Conservation (phyloP, 1,140 invertebrate species). For the Bombus sibiricus region DNA sequence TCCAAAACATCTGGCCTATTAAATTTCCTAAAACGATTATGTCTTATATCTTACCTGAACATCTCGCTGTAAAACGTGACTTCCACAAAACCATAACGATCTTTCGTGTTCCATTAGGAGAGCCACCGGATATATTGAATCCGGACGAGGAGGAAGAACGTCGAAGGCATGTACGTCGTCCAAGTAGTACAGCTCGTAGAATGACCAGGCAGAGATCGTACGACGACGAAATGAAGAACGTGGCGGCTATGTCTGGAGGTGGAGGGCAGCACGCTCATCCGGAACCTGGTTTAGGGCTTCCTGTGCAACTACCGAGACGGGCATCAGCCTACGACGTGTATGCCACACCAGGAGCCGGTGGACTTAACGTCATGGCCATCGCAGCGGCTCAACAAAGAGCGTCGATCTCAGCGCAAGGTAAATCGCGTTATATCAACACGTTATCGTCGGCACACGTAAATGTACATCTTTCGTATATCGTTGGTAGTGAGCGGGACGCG, state of each 20-base stretch:
- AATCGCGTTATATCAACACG: not conserved
- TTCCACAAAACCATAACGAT: not conserved
- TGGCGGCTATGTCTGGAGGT: constrained; percentile 50
- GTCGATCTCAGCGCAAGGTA: constrained; percentile 79
- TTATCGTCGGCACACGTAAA: no score
- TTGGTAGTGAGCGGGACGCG: no score
- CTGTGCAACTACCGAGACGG: constrained; percentile 87
- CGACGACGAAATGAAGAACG: constrained; percentile 88
- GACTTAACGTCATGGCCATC: constrained; percentile 75
- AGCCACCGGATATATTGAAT: constrained; percentile 36
- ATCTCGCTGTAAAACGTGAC: not conserved
- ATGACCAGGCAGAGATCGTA: constrained; percentile 90
- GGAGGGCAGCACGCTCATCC: constrained; percentile 72
- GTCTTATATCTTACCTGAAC: no score
- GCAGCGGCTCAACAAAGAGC: constrained; percentile 75
- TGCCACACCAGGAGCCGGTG: constrained; percentile 74
- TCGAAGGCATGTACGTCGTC: constrained; percentile 69
- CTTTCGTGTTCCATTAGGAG: not conserved
- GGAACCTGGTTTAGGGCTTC: constrained; percentile 84
- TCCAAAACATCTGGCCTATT: no score
- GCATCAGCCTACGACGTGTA: constrained; percentile 92
- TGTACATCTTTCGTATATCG: no score
- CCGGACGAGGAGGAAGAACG: constrained; percentile 76
- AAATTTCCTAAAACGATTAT: no score
- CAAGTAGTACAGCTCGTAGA: constrained; percentile 80